Percentiles rank a stretch among this genome's conserved stretches.
phyloP scores from a whole-genome alignment of 2,113 vertebrate species.

The Strix aluco region DNA sequence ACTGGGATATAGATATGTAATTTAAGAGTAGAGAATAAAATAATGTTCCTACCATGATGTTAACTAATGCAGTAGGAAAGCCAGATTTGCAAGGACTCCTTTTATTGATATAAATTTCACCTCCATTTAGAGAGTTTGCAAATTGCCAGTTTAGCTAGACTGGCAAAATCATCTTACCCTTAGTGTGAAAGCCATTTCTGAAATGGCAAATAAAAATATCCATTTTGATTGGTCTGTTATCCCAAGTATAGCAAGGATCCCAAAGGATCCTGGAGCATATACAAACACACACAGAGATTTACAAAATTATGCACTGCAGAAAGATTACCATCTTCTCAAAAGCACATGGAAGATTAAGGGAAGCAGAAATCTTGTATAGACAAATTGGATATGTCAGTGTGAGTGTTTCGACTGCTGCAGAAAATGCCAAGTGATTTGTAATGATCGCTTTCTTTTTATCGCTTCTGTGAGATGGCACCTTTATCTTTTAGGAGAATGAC shows the following conservation, averaged over 20 bases:
- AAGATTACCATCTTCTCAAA: background rate
- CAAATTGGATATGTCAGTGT: background rate
- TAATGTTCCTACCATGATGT: background rate
- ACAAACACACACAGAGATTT: background rate
- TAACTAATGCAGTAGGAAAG: background rate
- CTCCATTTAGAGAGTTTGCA: background rate
- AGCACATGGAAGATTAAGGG: background rate
- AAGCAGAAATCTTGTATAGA: background rate
- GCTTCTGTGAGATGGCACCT: background rate
- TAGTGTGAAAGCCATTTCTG: background rate
- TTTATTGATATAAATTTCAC: background rate
- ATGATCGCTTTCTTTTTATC: conserved; percentile 12
- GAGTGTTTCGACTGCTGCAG: background rate
- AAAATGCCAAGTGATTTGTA: conserved; percentile 51
- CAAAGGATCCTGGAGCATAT: background rate
- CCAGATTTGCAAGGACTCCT: background rate
- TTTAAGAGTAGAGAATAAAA: background rate
- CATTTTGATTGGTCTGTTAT: background rate
- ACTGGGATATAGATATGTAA: background rate
- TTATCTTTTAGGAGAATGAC: background rate
- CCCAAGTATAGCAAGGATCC: background rate
- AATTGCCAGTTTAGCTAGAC: background rate
- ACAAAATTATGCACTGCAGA: background rate
- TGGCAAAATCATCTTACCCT: background rate
- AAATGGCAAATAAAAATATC: background rate